These are phyloP conservation scores for Gryllus bimaculatus DNA, from an alignment of 1,140 invertebrate species.

Conservation along the genomic window DNA sequence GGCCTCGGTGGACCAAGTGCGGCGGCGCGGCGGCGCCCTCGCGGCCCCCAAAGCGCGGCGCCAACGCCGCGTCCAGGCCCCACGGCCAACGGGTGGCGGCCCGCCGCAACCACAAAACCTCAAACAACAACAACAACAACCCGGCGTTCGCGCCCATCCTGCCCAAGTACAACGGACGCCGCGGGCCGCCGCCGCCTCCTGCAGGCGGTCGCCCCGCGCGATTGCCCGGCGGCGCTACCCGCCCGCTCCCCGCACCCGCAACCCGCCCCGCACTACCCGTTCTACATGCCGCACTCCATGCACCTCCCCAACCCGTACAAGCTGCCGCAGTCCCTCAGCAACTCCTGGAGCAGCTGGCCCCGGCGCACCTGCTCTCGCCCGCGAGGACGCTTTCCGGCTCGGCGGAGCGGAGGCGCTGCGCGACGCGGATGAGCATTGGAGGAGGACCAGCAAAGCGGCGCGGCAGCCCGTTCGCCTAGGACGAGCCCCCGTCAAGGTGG, in stretches of 20 bases:
- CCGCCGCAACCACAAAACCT: neutral
- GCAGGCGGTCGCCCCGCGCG: constrained; percentile 37
- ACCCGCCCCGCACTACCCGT: constrained; percentile 43
- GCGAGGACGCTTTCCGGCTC: neutral
- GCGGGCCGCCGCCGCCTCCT: constrained; percentile 48
- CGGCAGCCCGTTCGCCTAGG: neutral
- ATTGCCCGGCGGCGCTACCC: constrained; percentile 12
- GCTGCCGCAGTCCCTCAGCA: constrained; percentile 48
- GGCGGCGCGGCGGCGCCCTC: no score
- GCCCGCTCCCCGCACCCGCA: constrained; percentile 37
- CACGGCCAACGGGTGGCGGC: neutral
- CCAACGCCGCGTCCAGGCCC: neutral
- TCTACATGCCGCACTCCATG: constrained; percentile 46
- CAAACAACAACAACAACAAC: constrained; percentile 36
- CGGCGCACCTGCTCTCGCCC: constrained; percentile 30
- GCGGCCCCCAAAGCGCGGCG: neutral
- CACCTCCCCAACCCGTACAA: constrained; percentile 44
- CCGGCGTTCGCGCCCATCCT: constrained; percentile 59
- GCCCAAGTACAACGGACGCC: constrained; percentile 55
- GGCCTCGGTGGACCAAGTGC: constrained; percentile 15
- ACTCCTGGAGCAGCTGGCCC: constrained; percentile 50
- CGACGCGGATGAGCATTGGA: constrained; percentile 15
- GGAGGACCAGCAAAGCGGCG: constrained; percentile 8
- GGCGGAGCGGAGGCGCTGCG: constrained; percentile 11
- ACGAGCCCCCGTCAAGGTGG: neutral